Conservation (phyloP, 2,113 vertebrate genomes). For the Rostratula benghalensis region DNA sequence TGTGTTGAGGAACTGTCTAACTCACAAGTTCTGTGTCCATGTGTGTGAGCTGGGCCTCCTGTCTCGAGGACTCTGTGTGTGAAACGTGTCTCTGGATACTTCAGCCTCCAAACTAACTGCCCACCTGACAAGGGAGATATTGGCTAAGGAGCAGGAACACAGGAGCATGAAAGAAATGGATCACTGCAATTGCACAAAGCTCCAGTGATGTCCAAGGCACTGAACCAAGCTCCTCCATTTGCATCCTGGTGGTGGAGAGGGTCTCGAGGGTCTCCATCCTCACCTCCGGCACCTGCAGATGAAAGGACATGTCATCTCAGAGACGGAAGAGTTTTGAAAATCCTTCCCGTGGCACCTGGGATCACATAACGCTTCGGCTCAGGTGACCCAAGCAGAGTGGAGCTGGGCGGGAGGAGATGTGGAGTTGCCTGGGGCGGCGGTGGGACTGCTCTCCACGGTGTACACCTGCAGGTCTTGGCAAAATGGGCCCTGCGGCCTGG, state of each 20-base stretch:
- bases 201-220: not conserved
- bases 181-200: not conserved
- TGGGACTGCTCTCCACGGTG: not conserved
- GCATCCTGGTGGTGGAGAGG: not conserved
- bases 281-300: not conserved
- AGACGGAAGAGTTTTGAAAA: not conserved
- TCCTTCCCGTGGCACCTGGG: not conserved
- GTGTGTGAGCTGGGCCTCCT: not conserved
- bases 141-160: not conserved
- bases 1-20: not conserved
- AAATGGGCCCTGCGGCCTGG: conserved; percentile 7
- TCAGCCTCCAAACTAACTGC: not conserved
- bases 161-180: not conserved
- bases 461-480: conserved; percentile 55
- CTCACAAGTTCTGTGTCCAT: not conserved
- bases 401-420: not conserved
- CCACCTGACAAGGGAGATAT: not conserved
- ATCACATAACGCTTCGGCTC: not conserved
- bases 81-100: not conserved
- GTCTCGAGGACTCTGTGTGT: not conserved
- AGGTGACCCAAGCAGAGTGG: not conserved
- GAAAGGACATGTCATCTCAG: not conserved
- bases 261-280: not conserved
- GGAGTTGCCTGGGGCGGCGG: not conserved
- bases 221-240: not conserved